A percentile compares a stretch with the other conserved stretches of the same genome.
These are phyloP conservation scores for Uria aalge DNA, from an alignment of 2,113 vertebrate genomes.

Conservation along the genomic window DNA sequence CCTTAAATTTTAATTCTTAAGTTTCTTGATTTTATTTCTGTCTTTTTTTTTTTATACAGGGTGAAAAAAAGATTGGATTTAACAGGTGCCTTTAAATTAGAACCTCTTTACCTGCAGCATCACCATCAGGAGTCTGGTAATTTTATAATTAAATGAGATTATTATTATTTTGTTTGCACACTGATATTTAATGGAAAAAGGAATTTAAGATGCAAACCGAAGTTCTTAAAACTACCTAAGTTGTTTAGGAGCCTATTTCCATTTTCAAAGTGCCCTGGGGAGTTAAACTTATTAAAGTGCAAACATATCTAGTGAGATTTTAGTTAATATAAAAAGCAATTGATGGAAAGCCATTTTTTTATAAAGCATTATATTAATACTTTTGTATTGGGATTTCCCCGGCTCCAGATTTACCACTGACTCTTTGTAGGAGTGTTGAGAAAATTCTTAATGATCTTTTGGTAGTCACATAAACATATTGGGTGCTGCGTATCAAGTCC, in stretches of 20 bases:
- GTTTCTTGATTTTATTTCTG: neutral
- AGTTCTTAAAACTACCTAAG: neutral
- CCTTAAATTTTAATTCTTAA: neutral
- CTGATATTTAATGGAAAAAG: neutral
- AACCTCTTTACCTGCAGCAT: slow-evolving; percentile 92
- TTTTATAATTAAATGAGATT: neutral
- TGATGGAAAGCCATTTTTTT: neutral
- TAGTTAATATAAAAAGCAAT: neutral
- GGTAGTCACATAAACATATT: neutral
- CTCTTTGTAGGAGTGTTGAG: neutral
- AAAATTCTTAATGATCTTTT: neutral
- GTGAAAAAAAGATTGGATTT: slow-evolving; percentile 88
- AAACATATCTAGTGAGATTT: neutral
- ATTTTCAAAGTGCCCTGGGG: neutral
- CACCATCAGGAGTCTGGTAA: slow-evolving; percentile 93
- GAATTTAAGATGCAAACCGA: neutral
- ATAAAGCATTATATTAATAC: neutral
- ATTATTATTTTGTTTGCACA: neutral
- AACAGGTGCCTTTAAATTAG: slow-evolving; percentile 90
- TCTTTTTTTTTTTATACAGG: slow-evolving; percentile 72
- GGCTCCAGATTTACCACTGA: neutral
- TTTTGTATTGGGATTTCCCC: neutral
- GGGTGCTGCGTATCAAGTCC: neutral
- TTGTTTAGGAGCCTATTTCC: neutral
- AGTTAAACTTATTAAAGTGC: neutral